phyloP scores from a whole-genome alignment of 2,888 invertebrate genomes.

The Diarsia rubi region DNA sequence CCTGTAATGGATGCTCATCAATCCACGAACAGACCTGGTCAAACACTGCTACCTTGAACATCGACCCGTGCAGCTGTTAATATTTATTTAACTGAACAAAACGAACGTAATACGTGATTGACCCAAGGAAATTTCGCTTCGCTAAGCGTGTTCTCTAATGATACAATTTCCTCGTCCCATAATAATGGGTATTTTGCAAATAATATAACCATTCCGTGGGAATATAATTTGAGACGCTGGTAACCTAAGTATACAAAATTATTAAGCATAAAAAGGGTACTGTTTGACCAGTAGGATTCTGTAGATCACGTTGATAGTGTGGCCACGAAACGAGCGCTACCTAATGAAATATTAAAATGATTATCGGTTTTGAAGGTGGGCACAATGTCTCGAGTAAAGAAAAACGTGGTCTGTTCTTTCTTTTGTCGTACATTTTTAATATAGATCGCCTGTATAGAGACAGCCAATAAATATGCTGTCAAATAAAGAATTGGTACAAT shows the following conservation, averaged over 20 bases:
- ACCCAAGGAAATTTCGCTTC: background rate
- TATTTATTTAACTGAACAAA: background rate
- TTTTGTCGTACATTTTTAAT: background rate
- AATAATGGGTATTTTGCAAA: slow-evolving; percentile 37
- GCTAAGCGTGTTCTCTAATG: background rate
- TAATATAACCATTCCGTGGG: slow-evolving; percentile 14
- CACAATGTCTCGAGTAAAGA: background rate
- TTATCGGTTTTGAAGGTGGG: background rate
- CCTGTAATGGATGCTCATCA: background rate
- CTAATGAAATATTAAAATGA: slow-evolving; percentile 5
- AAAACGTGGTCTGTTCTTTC: background rate
- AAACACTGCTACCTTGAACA: background rate
- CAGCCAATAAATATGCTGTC: background rate
- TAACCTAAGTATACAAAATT: slow-evolving; percentile 45
- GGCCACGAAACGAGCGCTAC: slow-evolving; percentile 38
- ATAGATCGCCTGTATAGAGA: background rate
- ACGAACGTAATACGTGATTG: background rate
- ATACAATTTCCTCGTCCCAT: slow-evolving; percentile 8
- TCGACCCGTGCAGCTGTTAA: background rate
- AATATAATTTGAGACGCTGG: slow-evolving; percentile 37
- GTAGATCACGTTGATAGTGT: slow-evolving; percentile 51
- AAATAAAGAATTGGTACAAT: background rate
- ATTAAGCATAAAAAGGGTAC: slow-evolving; percentile 55
- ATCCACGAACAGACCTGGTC: background rate
- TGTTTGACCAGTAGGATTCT: slow-evolving; percentile 40